These are phyloP conservation scores for Colletes latitarsis DNA, from an alignment of 1,140 invertebrate genomes.

Conservation along the genomic window DNA sequence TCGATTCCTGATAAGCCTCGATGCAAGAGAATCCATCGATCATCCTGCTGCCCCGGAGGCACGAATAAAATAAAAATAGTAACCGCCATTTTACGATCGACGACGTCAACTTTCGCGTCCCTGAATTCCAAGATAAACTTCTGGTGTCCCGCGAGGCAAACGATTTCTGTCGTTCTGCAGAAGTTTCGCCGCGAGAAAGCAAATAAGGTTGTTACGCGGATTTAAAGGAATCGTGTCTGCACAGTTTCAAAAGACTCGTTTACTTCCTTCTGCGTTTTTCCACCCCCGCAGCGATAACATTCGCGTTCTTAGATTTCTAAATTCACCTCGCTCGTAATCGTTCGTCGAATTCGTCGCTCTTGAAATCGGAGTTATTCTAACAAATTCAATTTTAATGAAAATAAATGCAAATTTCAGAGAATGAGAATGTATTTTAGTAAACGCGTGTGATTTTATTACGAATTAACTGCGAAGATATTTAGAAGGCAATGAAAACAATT, in stretches of 20 bases:
- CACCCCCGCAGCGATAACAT: too few relatives aligned
- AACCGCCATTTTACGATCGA: constrained; percentile 45
- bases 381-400: too few relatives aligned
- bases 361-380: too few relatives aligned
- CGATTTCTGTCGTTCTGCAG: constrained; percentile 48
- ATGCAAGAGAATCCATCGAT: constrained; percentile 42
- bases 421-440: too few relatives aligned
- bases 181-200: constrained; percentile 57
- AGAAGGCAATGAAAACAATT: too few relatives aligned
- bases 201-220: constrained; percentile 52
- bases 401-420: too few relatives aligned
- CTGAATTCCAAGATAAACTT: constrained; percentile 12
- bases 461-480: too few relatives aligned
- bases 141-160: constrained; percentile 35
- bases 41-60: constrained; percentile 8
- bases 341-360: background rate
- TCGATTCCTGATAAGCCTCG: constrained; percentile 20
- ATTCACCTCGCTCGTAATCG: background rate
- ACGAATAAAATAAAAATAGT: background rate
- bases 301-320: background rate
- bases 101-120: background rate
- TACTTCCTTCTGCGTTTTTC: background rate
- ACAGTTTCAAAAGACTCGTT: constrained; percentile 21
- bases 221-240: constrained; percentile 61
- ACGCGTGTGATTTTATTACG: too few relatives aligned